Conservation (phyloP, 2,113 vertebrate genomes). For the Axis porcinus region DNA sequence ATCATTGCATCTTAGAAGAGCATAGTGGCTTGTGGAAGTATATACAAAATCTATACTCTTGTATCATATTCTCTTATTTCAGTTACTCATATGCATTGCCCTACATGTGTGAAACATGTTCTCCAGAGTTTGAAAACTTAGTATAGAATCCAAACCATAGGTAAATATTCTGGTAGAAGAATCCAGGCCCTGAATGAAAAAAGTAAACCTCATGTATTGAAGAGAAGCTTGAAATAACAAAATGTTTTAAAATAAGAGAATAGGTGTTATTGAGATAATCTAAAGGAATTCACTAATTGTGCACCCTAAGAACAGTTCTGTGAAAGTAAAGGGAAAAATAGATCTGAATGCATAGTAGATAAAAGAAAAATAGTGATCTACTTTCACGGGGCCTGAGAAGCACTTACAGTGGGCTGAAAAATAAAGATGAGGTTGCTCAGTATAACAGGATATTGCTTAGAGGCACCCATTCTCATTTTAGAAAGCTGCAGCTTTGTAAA, state of each 20-base stretch:
- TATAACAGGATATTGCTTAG: neutral
- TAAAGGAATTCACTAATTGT: neutral
- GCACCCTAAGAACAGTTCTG: neutral
- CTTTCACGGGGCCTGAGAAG: neutral
- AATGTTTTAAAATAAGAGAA: neutral
- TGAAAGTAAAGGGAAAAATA: neutral
- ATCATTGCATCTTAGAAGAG: neutral
- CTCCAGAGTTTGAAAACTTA: neutral
- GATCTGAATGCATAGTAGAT: neutral
- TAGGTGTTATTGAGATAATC: neutral
- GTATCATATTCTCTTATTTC: neutral
- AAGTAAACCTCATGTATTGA: neutral
- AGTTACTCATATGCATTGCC: neutral
- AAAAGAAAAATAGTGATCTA: neutral
- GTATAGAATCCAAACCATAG: neutral
- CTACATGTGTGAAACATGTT: neutral
- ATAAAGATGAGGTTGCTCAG: neutral
- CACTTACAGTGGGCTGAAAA: neutral
- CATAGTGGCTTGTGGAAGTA: neutral
- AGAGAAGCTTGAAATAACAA: neutral
- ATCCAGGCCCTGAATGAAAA: neutral
- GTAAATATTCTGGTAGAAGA: neutral
- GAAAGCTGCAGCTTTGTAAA: neutral
- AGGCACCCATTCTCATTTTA: neutral
- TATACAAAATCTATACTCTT: neutral